phyloP scores from a whole-genome alignment of 2,888 invertebrate genomes.

The Macrophya alboannulata region DNA sequence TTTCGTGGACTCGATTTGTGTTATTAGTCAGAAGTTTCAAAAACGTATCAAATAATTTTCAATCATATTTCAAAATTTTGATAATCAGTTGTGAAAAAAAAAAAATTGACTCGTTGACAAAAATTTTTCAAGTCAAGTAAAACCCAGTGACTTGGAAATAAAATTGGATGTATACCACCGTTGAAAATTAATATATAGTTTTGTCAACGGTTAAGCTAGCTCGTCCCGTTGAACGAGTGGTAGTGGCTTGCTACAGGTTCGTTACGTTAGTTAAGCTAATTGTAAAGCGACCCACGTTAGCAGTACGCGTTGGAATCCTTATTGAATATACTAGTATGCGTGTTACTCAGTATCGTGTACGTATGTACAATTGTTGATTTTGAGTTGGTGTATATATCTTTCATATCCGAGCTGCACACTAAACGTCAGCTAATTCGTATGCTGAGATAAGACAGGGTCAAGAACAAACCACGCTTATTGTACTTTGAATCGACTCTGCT shows the following conservation, averaged over 20 bases:
- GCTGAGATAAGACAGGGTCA: constrained; percentile 26
- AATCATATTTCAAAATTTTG: too few relatives aligned
- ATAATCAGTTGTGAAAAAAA: too few relatives aligned
- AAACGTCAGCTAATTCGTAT: constrained; percentile 21
- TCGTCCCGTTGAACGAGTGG: not conserved
- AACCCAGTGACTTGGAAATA: too few relatives aligned
- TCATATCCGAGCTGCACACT: not conserved
- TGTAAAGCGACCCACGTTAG: constrained; percentile 12
- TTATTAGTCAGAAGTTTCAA: too few relatives aligned
- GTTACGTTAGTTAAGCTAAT: constrained; percentile 15
- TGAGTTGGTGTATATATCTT: not conserved
- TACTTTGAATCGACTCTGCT: not conserved
- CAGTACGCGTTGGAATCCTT: constrained; percentile 15
- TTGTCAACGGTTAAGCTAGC: not conserved
- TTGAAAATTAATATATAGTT: too few relatives aligned
- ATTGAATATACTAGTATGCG: not conserved
- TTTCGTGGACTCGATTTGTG: too few relatives aligned
- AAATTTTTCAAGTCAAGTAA: too few relatives aligned
- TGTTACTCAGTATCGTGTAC: not conserved
- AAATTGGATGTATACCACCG: too few relatives aligned
- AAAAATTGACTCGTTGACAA: too few relatives aligned
- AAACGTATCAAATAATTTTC: too few relatives aligned
- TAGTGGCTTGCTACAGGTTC: not conserved
- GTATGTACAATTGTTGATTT: constrained; percentile 3
- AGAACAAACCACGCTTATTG: not conserved